Percentiles rank a stretch among this genome's conserved stretches.
Evolutionary conservation across 37 sponge, comb jelly and placozoan genomes (phyloP).

Genomic region (Ianthella basta): DNA sequence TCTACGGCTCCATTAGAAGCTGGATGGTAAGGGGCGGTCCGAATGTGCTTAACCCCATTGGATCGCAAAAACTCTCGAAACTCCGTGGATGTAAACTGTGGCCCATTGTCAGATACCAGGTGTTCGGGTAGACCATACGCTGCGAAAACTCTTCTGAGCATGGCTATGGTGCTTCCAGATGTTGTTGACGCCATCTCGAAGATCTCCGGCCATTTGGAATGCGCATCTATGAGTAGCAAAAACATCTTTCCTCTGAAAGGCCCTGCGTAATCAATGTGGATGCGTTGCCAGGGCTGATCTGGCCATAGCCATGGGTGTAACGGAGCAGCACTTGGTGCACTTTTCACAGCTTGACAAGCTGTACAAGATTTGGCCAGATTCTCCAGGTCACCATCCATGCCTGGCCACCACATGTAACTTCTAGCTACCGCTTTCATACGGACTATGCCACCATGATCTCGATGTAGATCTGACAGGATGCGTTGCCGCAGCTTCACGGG

Average conservation of each 20-base stretch:
- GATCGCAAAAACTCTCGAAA: neutral
- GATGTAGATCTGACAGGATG: neutral
- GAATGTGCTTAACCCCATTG: neutral
- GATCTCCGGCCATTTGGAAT: constrained; percentile 1
- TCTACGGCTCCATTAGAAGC: neutral
- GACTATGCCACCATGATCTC: constrained; percentile 1
- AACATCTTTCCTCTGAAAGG: neutral
- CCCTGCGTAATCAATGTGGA: constrained; percentile 13
- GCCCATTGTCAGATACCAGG: constrained; percentile 15
- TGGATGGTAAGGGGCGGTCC: neutral
- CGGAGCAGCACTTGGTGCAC: neutral
- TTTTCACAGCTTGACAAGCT: constrained; percentile 2
- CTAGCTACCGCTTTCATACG: constrained; percentile 11
- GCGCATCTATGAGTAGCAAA: neutral
- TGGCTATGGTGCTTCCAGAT: neutral
- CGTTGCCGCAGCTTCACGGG: neutral
- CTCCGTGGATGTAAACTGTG: neutral
- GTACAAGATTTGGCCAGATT: neutral
- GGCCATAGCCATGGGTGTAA: constrained; percentile 34
- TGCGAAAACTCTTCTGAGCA: neutral
- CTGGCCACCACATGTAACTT: constrained; percentile 23
- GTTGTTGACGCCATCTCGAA: neutral
- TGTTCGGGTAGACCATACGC: constrained; percentile 1
- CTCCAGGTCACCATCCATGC: neutral
- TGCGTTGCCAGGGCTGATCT: neutral